These are phyloP conservation scores for Parapsyche elsis DNA, from an alignment of 1,140 invertebrate genomes.

Conservation along the genomic window DNA sequence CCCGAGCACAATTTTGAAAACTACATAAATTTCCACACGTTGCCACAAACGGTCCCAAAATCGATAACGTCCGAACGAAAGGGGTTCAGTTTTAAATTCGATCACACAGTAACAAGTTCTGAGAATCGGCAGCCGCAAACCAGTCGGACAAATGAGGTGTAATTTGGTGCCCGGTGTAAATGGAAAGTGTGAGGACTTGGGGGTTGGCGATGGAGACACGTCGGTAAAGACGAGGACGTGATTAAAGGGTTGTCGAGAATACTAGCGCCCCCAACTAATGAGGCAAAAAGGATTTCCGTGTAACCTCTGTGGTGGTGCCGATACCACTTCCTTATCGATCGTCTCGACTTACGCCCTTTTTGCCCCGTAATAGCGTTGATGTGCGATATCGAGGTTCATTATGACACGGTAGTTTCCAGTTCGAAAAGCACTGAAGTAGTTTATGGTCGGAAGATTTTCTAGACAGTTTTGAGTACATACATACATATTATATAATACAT, in stretches of 20 bases:
- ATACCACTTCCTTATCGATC: conserved; percentile 31
- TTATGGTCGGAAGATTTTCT: too few relatives aligned
- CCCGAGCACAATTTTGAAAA: too few relatives aligned
- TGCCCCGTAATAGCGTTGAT: too few relatives aligned
- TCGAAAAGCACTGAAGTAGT: too few relatives aligned
- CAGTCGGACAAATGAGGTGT: conserved; percentile 25
- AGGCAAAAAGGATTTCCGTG: conserved; percentile 47
- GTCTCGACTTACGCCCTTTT: too few relatives aligned
- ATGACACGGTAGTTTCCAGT: too few relatives aligned
- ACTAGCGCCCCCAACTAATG: conserved; percentile 37
- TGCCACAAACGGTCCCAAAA: neutral
- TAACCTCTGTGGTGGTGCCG: conserved; percentile 19
- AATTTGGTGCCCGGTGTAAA: conserved; percentile 6
- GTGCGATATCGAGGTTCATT: too few relatives aligned
- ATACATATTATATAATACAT: too few relatives aligned
- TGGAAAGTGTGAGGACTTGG: conserved; percentile 2
- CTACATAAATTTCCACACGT: too few relatives aligned
- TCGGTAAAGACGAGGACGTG: conserved; percentile 2
- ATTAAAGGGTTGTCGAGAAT: conserved; percentile 37
- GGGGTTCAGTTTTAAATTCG: too few relatives aligned
- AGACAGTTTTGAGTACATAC: too few relatives aligned
- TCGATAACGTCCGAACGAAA: neutral
- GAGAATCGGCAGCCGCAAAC: neutral
- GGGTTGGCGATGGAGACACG: neutral
- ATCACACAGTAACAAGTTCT: neutral